These are phyloP conservation scores for Nothocercus julius DNA, from an alignment of 2,113 vertebrate species.

Conservation along the genomic window DNA sequence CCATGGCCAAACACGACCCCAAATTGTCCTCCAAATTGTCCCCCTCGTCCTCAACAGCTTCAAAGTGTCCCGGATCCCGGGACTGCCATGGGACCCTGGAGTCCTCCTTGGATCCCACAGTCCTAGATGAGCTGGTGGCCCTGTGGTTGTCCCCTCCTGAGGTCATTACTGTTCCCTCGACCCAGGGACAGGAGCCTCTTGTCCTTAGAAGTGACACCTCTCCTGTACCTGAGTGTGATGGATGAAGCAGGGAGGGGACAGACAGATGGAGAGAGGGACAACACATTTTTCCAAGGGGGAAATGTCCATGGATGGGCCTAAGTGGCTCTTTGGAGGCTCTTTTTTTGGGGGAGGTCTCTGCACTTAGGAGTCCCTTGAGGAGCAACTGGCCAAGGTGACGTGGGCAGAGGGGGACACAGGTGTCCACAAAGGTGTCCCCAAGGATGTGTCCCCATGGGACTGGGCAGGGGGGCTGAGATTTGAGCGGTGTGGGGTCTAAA, in stretches of 20 bases:
- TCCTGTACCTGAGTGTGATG: not conserved
- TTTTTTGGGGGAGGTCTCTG: not conserved
- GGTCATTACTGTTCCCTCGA: not conserved
- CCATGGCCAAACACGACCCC: too few relatives aligned
- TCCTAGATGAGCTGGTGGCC: too few relatives aligned
- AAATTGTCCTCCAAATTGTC: too few relatives aligned
- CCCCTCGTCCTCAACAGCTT: too few relatives aligned
- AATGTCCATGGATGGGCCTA: not conserved
- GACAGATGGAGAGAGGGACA: not conserved
- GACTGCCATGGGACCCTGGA: not conserved
- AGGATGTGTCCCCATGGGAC: too few relatives aligned
- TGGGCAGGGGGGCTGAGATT: not conserved
- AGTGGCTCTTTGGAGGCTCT: not conserved
- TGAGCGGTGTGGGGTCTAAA: not conserved
- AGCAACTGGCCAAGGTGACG: not conserved
- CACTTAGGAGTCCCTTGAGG: not conserved
- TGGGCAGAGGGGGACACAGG: not conserved
- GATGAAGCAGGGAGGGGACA: not conserved
- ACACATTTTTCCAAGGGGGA: not conserved
- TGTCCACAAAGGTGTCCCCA: too few relatives aligned
- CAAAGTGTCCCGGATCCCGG: too few relatives aligned
- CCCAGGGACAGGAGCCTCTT: not conserved
- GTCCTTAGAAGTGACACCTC: not conserved
- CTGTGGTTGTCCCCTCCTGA: too few relatives aligned
- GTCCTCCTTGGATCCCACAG: too few relatives aligned